Evolutionary conservation across 2,888 invertebrate genomes (phyloP), one percentile per base, ranked within the genome.

Genomic region (Lysandra coridon): DNA sequence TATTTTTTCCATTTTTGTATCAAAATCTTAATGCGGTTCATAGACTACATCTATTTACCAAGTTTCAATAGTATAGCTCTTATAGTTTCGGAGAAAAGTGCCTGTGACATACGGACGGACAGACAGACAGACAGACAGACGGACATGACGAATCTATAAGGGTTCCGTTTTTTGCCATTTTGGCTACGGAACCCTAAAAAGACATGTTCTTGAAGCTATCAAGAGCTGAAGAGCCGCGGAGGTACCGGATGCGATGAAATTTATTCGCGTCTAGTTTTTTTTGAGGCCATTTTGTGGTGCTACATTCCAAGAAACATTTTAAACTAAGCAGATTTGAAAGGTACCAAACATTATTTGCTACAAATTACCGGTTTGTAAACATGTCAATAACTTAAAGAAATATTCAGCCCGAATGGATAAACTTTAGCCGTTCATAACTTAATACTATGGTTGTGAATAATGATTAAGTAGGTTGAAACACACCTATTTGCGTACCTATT

Each of bases 231-330:
- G 89, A 91, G 90, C 91, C 89, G 88, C 90, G 87, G 92, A 91
- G 92, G 92, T 92, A 93, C 94, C 93, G 92, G 92, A 92, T 92
- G 92, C 92, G 92, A 92, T 93, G 89, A 92, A 92, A 93, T 91
- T 91, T 92, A 92, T 93, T 92, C 91, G 93, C 91, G 89, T 91
- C 92, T 92, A 91, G 90, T 92, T 92, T 91, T 90, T 76, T 90
- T 89, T 83, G 87, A 88, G 88, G 86, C 85, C 88, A 87, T 89
- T 90, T 89, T 85, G 90, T 87, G 88, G 86, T 85, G 88, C 90
- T 90, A 90, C 92, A 92, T 92, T 92, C 92, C 92, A 86, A 86
- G 83, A 82, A 84, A 88, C 85, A 86, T 90, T 89, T 89, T 88
- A 85, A 87, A 87, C 87, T 85, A 85, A 79, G 82, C 85, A 85